Evolutionary conservation across 2,888 invertebrate species (phyloP).

Genomic region (Metopia argyrocephala): DNA sequence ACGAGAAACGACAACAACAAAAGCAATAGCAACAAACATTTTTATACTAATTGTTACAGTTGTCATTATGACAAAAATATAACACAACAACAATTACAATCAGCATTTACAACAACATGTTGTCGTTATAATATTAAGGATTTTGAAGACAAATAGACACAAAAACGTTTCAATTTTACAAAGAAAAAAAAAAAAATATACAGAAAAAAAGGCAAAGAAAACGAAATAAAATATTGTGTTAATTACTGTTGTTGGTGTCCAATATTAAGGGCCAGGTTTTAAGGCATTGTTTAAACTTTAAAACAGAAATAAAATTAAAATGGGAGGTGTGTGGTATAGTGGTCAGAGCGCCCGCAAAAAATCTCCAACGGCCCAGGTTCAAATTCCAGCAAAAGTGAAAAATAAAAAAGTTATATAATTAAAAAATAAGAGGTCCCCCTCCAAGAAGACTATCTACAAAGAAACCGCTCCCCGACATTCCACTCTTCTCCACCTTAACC

Average conservation of each 20-base stretch:
- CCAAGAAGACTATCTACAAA: too few relatives aligned
- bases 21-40: constrained; percentile 44
- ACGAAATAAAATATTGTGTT: background rate
- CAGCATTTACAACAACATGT: background rate
- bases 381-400: too few relatives aligned
- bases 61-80: constrained; percentile 51
- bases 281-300: background rate
- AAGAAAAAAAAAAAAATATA: background rate
- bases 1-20: constrained; percentile 15
- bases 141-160: constrained; percentile 1
- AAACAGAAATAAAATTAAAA: background rate
- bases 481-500: too few relatives aligned
- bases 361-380: too few relatives aligned
- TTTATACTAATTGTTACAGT: constrained; percentile 59
- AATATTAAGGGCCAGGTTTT: background rate
- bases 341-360: too few relatives aligned
- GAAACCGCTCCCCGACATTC: too few relatives aligned
- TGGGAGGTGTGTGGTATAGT: background rate
- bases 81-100: background rate
- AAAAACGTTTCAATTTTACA: too few relatives aligned
- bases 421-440: too few relatives aligned
- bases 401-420: too few relatives aligned
- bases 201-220: background rate
- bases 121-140: constrained; percentile 23
- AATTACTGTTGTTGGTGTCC: constrained; percentile 8